Evolutionary conservation across 2,888 invertebrate species (phyloP), one percentile per base, ranked within the genome.

Genomic region (Actias luna): DNA sequence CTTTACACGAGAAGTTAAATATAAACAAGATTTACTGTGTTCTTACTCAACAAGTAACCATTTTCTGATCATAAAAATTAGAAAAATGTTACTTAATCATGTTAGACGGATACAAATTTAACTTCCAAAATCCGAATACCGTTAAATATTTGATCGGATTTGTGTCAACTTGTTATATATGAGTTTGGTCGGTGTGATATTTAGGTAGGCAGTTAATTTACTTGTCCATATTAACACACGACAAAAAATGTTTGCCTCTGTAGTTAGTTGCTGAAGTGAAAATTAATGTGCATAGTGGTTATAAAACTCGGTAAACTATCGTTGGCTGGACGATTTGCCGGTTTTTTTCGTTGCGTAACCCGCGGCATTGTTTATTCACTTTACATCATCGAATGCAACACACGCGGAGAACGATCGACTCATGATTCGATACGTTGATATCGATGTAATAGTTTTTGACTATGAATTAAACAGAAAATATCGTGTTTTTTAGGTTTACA

Each of bases 71-170:
- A 64, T 72, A 72, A 69, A 74, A 76, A 58, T 57, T 69, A 63
- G 70, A 71, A 75, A 80, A 77, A 78, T 74, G 69, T 75, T 69
- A 69, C 72, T 71, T 83, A 85, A 85, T 84, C 83, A 78, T 71
- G 81, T 87, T 87, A 84, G 74, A 76, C 73, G 74, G 69, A 72
- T 71, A 69, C 73, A 83, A 80, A 86, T 84, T 83, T 83, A 83
- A 81, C 71, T 77, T 63, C 67, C 65, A 74, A 80, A 85, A 84
- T 80, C 78, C 74, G 75, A 75, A 85, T 80, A 83, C 87, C 89
- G 87, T 91, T 88, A 87, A 90, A 88, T 85, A 83, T 85, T 85
- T 88, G 85, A 89, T 88, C 85, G 89, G 92, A 88, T 92, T 89
- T 88, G 80, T 78, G 92, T 91, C 91, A 84, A 76, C 73, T 78